Evolutionary conservation across 1,140 invertebrate species (phyloP), one percentile per base, ranked within the genome.

Genomic region (Mizuhopecten yessoensis): DNA sequence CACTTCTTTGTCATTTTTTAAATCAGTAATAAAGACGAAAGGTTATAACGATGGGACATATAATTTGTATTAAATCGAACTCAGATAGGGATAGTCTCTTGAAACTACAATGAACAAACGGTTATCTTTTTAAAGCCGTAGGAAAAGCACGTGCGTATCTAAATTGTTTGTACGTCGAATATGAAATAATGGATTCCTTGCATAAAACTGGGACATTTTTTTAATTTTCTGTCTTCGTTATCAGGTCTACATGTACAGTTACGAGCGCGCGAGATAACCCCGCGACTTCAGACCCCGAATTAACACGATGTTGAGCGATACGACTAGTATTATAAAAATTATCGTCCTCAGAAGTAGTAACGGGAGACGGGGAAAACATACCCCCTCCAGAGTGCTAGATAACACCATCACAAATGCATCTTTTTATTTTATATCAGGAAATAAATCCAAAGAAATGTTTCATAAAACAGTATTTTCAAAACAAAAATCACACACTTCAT

Each of bases 111-210:
- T 75, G 57, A 75, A 75, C 57, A 75, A 75, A 75, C 17, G 29
- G 57, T 1, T 29, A 75, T 75, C 57, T 23, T 29, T 75, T n/a
- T 75, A 29, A 45, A 75, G 23, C 23, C n/a, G 23, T 5, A 29
- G 23, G 57, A 75, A 75, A 75, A 75, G 57, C 57, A 75, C 57
- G 57, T 75, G 20, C 57, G 57, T 75, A 75, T 75, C 57, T 17
- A 29, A 75, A n/a, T 17, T n/a, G n/a, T 11, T 75, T 75, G 57
- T 17, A 75, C 57, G 23, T 3, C 57, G 1, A 75, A 75, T 75
- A 75, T 75, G 57, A 75, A 75, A 75, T 75, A 75, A 75, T 75
- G 57, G 57, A 75, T 75, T 75, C n/a, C 57, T 75, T 75, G 57
- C 57, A 75, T 75, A 75, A 75, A 75, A 75, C 11, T n/a, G 5